Evolutionary conservation across 2,888 invertebrate genomes (phyloP).

Genomic region (Eurytoma adleriae): DNA sequence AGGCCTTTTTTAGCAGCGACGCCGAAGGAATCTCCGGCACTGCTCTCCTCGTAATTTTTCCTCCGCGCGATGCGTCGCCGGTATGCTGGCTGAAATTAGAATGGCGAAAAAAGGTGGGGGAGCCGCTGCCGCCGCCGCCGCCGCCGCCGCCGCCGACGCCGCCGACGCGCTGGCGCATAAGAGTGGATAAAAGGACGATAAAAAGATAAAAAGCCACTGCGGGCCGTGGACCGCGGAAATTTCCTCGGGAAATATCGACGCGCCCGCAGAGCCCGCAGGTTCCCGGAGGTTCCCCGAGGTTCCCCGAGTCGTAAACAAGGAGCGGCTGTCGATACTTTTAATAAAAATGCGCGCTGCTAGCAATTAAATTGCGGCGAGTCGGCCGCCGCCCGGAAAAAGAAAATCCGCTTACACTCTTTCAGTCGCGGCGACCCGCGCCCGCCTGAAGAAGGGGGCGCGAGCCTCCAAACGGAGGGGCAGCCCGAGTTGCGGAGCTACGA

Average conservation of each 20-base stretch:
- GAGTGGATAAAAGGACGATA: background rate
- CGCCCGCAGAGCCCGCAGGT: slow-evolving; percentile 6
- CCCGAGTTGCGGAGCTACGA: no score
- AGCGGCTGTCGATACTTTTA: slow-evolving; percentile 74
- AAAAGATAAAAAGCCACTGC: background rate
- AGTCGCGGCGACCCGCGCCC: no score
- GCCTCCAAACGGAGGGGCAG: no score
- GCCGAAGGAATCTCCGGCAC: slow-evolving; percentile 9
- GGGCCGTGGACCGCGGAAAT: slow-evolving; percentile 17
- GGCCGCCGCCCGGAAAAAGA: no score
- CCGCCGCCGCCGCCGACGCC: no score
- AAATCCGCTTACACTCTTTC: no score
- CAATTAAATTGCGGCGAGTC: slow-evolving; percentile 71
- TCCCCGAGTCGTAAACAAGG: slow-evolving; percentile 73
- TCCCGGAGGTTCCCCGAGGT: slow-evolving; percentile 59
- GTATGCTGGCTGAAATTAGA: no score
- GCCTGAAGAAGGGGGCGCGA: no score
- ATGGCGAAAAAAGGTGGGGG: no score
- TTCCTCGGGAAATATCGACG: slow-evolving; percentile 7
- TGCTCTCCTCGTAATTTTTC: background rate
- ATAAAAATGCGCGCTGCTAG: slow-evolving; percentile 70
- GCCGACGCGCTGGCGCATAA: background rate
- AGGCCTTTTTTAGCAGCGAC: slow-evolving; percentile 30
- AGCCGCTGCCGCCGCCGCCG: no score
- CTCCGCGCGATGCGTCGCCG: no score